Evolutionary conservation across 2,113 vertebrate species (phyloP).

Genomic region (Rhineura floridana): DNA sequence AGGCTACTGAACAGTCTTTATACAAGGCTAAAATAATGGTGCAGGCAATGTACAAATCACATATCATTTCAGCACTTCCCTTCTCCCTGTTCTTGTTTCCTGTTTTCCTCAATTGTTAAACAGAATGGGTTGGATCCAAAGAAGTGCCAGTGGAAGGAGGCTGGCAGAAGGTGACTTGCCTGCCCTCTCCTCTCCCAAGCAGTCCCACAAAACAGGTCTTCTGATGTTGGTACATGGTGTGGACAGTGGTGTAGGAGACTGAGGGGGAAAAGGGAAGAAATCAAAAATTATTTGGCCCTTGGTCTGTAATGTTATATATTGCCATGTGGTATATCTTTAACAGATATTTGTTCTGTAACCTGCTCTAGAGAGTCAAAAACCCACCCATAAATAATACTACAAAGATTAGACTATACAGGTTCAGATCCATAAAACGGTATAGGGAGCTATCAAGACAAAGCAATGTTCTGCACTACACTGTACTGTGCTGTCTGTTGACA

Average conservation of each 20-base stretch:
- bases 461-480: not conserved
- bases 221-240: not conserved
- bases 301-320: not conserved
- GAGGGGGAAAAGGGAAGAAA: not conserved
- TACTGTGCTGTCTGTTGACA: not conserved
- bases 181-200: not conserved
- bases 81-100: not conserved
- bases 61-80: no score
- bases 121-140: not conserved
- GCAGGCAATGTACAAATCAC: not conserved
- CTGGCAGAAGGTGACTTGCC: not conserved
- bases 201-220: not conserved
- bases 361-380: not conserved
- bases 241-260: not conserved
- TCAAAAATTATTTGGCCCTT: not conserved
- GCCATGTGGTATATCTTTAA: not conserved
- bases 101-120: not conserved
- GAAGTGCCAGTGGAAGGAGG: not conserved
- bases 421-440: not conserved
- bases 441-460: not conserved
- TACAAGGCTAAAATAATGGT: not conserved
- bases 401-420: not conserved
- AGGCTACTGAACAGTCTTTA: not conserved
- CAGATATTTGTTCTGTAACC: not conserved
- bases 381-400: not conserved